Evolutionary conservation across 2,113 vertebrate genomes (phyloP).

Genomic region (Toxotes jaculatrix): DNA sequence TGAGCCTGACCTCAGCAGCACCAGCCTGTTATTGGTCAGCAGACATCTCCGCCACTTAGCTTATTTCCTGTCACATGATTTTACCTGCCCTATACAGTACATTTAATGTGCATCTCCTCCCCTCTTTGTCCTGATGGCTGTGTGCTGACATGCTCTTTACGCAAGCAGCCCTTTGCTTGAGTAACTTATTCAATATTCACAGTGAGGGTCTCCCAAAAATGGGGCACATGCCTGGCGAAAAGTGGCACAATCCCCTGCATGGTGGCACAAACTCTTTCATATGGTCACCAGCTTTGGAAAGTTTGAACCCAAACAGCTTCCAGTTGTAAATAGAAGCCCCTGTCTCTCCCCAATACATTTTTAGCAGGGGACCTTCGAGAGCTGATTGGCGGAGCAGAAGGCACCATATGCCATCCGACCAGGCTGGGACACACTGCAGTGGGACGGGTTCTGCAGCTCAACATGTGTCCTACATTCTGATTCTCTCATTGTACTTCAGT

Average conservation of each 20-base stretch:
- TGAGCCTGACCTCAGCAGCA: conserved; percentile 14
- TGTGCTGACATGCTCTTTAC: background rate
- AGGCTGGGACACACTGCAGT: conserved; percentile 24
- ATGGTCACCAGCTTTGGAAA: conserved; percentile 51
- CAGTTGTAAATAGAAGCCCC: conserved; percentile 54
- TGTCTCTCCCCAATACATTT: conserved; percentile 55
- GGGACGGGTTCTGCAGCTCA: conserved; percentile 31
- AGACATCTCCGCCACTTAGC: conserved; percentile 45
- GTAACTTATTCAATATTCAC: background rate
- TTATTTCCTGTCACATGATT: conserved; percentile 45
- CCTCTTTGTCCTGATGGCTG: background rate
- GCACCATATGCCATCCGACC: conserved; percentile 64
- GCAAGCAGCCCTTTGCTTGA: background rate
- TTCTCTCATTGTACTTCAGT: conserved; percentile 43
- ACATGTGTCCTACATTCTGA: conserved; percentile 65
- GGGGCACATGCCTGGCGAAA: conserved; percentile 43
- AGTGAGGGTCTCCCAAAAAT: conserved; percentile 28
- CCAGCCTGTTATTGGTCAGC: conserved; percentile 36
- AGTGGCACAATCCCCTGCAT: conserved; percentile 45
- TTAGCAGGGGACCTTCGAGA: conserved; percentile 58
- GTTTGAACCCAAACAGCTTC: conserved; percentile 22
- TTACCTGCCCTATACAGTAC: background rate
- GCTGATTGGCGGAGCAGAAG: conserved; percentile 59
- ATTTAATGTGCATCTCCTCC: background rate
- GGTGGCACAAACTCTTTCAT: conserved; percentile 19